Evolutionary conservation across 2,113 vertebrate species (phyloP).

Genomic region (Podarcis muralis): DNA sequence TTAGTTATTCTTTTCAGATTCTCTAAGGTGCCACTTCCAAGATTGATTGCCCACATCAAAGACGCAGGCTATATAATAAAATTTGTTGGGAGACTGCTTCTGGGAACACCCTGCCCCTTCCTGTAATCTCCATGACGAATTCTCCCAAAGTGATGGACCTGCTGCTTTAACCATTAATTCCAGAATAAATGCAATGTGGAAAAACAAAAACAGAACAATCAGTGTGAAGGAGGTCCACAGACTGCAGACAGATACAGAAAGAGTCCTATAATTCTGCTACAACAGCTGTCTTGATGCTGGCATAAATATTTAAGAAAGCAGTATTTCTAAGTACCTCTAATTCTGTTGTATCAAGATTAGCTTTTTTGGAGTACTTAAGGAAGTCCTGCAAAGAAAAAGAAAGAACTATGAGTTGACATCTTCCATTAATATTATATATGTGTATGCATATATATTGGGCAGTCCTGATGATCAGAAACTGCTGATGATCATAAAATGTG

Average conservation of each 20-base stretch:
- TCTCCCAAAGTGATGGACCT: neutral
- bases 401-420: neutral
- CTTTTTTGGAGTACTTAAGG: constrained; percentile 95
- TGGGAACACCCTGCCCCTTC: neutral
- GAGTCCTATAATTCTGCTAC: neutral
- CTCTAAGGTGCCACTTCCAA: neutral
- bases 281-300: neutral
- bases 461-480: neutral
- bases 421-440: neutral
- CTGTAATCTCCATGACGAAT: neutral
- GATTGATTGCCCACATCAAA: neutral
- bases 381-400: constrained; percentile 82
- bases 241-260: neutral
- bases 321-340: constrained; percentile 84
- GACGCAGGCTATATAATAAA: neutral
- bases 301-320: neutral
- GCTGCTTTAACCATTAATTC: neutral
- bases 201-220: neutral
- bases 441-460: neutral
- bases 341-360: constrained; percentile 89
- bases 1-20: neutral
- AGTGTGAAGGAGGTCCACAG: neutral
- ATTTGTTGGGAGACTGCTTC: too few species aligned
- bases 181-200: neutral
- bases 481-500: neutral